Base-by-base conservation (phyloP, 2,888 invertebrate genomes). In the Parthenolecanium corni region DNA sequence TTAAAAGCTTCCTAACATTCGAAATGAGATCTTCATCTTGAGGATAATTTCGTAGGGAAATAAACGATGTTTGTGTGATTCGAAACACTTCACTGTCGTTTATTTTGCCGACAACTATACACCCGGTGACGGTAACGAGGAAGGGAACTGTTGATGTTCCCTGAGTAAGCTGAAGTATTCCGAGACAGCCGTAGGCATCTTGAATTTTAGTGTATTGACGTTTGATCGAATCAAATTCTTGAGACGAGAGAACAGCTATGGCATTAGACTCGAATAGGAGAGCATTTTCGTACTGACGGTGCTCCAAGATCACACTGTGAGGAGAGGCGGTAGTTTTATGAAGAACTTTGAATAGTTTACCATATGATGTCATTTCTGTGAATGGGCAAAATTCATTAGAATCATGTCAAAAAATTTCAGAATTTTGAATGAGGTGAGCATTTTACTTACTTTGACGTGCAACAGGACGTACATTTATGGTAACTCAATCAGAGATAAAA, bases 111-210 rank as follows among this genome's bases (percentile, higher is more conserved):
- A 96, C 87, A 9, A 96, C 96, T 69, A 94, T 85, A 74, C 95
- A 97, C 38, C 95, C 94, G n/a, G 91, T 95, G 57, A 98, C 88
- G 71, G 96, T 81, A 6, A 96, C 91, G 64, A 98, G 80, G 71
- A 92, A 95, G 53, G 91, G 78, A 61, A 91, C 80, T 40, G 87
- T 86, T 71, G 82, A 84, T 73, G 91, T 89, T 54, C 89, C 76
- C 72, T 86, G 84, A 74, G 88, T 87, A 51, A 91, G 75, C 71
- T 92, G 91, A 1, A 98, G 79, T 2, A 95, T 92, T 49, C 98
- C 98, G 62, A 98, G 77, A 71, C 95, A 92, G 24, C 95, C 96
- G 74, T 97, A 96, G 0, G 92, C 94, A 76, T 98, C 97, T 58
- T 89, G 77, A 47, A 94, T 80, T 77, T 95, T 94, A 14, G 83